Percentiles rank a stretch among this genome's conserved stretches.
These are phyloP conservation scores for Phyllopteryx taeniolatus DNA, from an alignment of 2,113 vertebrate genomes.

Conservation along the genomic window DNA sequence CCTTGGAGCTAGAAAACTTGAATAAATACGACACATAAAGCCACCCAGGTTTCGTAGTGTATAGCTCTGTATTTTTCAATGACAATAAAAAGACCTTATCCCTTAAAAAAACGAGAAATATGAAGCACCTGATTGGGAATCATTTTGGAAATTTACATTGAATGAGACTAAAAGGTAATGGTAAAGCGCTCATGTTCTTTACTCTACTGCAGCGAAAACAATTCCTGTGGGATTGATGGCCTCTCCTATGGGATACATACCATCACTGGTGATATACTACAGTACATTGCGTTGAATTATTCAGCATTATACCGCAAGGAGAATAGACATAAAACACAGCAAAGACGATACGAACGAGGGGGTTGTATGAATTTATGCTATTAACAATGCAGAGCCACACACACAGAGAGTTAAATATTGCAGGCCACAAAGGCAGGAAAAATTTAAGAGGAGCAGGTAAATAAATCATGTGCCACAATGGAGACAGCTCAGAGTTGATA, in stretches of 20 bases:
- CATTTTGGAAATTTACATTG: background rate
- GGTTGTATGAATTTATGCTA: background rate
- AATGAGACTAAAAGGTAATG: background rate
- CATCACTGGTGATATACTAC: background rate
- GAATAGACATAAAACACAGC: slow-evolving; percentile 11
- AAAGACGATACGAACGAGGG: background rate
- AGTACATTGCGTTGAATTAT: slow-evolving; percentile 7
- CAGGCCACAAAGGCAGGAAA: background rate
- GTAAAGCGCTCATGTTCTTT: background rate
- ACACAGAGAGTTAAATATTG: background rate
- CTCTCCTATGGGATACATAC: background rate
- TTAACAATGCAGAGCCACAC: background rate
- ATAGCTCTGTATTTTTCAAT: background rate
- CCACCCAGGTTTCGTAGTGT: background rate
- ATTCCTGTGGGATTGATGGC: background rate
- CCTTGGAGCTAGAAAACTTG: background rate
- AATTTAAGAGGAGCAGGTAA: background rate
- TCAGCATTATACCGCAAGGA: slow-evolving; percentile 15
- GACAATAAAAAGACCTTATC: background rate
- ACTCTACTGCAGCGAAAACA: background rate
- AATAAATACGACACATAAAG: background rate
- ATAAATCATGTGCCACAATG: background rate
- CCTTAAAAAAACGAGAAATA: background rate
- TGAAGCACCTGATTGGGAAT: background rate
- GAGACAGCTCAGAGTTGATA: background rate